Conservation (phyloP, 2,888 invertebrate species). For the Parnassius orleans region DNA sequence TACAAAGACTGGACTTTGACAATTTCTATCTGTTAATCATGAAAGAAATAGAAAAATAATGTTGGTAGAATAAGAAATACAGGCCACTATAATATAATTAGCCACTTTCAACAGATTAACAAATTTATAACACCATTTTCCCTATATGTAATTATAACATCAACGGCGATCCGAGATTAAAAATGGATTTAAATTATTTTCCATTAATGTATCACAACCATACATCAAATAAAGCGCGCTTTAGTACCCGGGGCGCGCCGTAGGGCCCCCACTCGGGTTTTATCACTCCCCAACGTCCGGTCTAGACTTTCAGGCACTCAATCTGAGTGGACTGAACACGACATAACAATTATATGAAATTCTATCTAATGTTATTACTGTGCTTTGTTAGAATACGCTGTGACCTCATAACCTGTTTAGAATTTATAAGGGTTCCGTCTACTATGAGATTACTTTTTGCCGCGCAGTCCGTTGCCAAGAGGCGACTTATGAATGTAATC, state of each 20-base stretch:
- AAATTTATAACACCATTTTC: too few relatives aligned
- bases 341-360: constrained; percentile 22
- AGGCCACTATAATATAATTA: too few relatives aligned
- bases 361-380: constrained; percentile 24
- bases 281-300: constrained; percentile 42
- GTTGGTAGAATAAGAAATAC: too few relatives aligned
- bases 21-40: too few relatives aligned
- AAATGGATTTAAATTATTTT: too few relatives aligned
- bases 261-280: constrained; percentile 17
- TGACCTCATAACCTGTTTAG: constrained; percentile 24
- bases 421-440: constrained; percentile 25
- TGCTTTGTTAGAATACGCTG: constrained; percentile 21
- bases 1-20: too few relatives aligned
- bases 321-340: constrained; percentile 7
- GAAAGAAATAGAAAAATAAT: too few relatives aligned
- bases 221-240: constrained; percentile 5
- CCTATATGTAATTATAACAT: too few relatives aligned
- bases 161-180: too few relatives aligned
- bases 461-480: constrained; percentile 19
- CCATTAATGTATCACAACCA: not conserved
- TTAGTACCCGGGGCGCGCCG: constrained; percentile 1
- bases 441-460: constrained; percentile 22
- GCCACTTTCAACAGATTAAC: too few relatives aligned
- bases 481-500: constrained; percentile 23
- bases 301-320: constrained; percentile 49